Evolutionary conservation across 2,888 invertebrate genomes (phyloP).

Genomic region (Camptogramma bilineatum): DNA sequence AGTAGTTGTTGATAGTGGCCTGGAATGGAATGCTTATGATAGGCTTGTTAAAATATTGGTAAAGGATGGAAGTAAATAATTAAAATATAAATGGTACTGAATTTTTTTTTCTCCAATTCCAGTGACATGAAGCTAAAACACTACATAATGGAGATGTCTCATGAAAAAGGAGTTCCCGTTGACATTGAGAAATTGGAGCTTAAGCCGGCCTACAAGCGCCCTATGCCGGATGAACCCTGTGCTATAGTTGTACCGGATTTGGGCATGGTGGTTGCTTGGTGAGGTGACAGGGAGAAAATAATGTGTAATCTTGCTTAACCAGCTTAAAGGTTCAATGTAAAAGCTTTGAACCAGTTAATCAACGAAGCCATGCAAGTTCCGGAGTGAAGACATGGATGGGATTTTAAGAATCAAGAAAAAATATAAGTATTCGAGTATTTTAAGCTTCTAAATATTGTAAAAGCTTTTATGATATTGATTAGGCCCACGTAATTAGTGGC

Average conservation of each 20-base stretch:
- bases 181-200: conserved; percentile 59
- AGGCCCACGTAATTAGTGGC: too few species aligned
- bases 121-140: conserved; percentile 66
- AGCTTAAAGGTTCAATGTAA: not conserved
- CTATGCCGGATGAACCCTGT: conserved; percentile 62
- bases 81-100: not conserved
- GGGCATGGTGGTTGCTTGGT: conserved; percentile 42
- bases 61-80: too few species aligned
- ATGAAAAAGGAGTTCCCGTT: conserved; percentile 60
- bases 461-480: too few species aligned
- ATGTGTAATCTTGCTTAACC: conserved; percentile 8
- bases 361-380: not conserved
- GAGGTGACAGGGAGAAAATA: conserved; percentile 3
- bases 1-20: too few species aligned
- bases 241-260: conserved; percentile 71
- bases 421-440: too few species aligned
- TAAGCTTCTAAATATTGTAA: too few species aligned
- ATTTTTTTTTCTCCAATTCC: conserved; percentile 48
- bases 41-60: too few species aligned
- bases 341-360: not conserved
- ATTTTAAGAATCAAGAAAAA: too few species aligned
- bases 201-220: conserved; percentile 49
- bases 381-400: not conserved
- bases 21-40: too few species aligned
- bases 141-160: conserved; percentile 62